Percentiles rank a stretch among this genome's conserved stretches.
Evolutionary conservation across 2,113 vertebrate genomes (phyloP).

Genomic region (Gasterosteus nipponicus): DNA sequence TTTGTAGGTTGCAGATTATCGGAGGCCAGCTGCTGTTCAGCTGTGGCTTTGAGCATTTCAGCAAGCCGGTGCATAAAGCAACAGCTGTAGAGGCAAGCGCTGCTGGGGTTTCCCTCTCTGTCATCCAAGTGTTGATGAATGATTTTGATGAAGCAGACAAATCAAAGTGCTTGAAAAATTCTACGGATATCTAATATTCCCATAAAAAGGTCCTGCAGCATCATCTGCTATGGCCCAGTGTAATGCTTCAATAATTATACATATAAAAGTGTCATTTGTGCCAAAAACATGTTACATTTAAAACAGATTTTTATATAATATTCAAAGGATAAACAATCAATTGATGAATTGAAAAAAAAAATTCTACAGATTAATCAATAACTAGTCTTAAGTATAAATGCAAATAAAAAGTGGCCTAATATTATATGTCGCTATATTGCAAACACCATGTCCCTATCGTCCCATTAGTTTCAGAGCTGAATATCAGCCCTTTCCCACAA

Average conservation of each 20-base stretch:
- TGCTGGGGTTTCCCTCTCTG: constrained; percentile 2
- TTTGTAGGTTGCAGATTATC: constrained; percentile 79
- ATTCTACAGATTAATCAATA: background rate
- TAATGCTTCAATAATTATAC: background rate
- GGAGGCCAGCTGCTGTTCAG: constrained; percentile 69
- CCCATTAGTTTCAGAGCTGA: constrained; percentile 7
- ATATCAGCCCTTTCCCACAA: constrained; percentile 16
- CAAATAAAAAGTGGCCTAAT: background rate
- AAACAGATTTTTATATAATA: background rate
- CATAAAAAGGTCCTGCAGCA: background rate
- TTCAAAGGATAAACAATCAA: background rate
- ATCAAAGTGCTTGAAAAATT: background rate
- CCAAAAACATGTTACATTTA: no score
- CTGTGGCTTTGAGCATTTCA: constrained; percentile 55
- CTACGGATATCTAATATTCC: background rate
- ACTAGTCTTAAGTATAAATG: background rate
- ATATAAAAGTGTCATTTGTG: background rate
- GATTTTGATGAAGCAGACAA: background rate
- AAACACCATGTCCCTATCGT: background rate
- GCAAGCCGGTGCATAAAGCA: constrained; percentile 51
- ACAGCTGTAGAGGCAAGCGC: constrained; percentile 36
- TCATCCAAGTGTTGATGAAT: constrained; percentile 5
- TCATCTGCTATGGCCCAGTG: background rate
- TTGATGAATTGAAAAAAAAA: background rate
- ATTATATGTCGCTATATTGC: background rate